Percentiles rank a stretch among this genome's conserved stretches.
These are phyloP conservation scores for Platynereis dumerilii DNA, from an alignment of 2,888 invertebrate species.

Conservation along the genomic window DNA sequence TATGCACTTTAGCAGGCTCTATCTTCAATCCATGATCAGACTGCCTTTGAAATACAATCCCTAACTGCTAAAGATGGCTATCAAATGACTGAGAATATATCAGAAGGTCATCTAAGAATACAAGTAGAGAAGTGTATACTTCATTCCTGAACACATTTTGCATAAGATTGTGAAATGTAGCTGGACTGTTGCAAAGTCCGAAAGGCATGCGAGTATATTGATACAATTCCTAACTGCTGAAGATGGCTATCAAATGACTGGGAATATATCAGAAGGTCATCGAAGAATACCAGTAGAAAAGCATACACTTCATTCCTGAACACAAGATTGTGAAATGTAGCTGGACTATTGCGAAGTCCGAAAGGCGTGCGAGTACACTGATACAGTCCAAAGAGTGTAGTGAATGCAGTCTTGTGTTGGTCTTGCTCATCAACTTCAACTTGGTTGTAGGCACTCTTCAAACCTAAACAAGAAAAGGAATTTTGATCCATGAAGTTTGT, in stretches of 20 bases:
- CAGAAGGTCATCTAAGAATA: background rate
- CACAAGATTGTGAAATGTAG: constrained; percentile 6
- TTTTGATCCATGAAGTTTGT: constrained; percentile 23
- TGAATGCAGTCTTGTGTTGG: constrained; percentile 24
- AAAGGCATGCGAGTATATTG: constrained; percentile 25
- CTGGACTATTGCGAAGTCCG: background rate
- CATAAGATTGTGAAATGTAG: constrained; percentile 10
- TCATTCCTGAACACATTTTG: background rate
- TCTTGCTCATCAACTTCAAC: constrained; percentile 18
- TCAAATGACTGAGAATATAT: background rate
- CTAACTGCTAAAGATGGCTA: background rate
- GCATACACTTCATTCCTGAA: background rate
- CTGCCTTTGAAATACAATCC: background rate
- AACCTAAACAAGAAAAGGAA: constrained; percentile 27
- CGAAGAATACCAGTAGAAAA: background rate
- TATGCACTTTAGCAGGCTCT: no score
- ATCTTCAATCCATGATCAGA: no score
- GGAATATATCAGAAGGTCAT: background rate
- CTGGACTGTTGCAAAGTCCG: constrained; percentile 1
- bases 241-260: background rate
- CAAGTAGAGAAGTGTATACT: background rate
- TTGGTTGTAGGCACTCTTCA: constrained; percentile 25
- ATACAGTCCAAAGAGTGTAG: constrained; percentile 16
- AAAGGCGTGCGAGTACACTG: constrained; percentile 24
- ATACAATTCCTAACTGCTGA: background rate